Conservation (phyloP, 2,797 vertebrate species). For the Loris lydekkerianus region DNA sequence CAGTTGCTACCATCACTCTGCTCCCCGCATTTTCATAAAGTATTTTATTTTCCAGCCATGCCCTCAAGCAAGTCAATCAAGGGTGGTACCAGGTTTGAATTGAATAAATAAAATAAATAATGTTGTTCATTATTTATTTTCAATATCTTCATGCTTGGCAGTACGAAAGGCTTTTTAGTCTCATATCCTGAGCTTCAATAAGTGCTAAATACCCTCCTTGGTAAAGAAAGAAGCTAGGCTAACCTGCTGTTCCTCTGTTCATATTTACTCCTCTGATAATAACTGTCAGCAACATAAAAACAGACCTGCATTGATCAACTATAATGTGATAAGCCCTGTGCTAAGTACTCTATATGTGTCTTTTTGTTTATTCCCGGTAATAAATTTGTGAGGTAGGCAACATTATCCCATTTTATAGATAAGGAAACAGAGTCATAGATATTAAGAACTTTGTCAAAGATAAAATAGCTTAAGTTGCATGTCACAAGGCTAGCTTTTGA, state of each 20-base stretch:
- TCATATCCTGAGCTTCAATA: not conserved
- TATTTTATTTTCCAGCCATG: slow-evolving; percentile 57
- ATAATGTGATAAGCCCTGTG: not conserved
- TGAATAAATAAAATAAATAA: slow-evolving; percentile 69
- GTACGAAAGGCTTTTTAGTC: not conserved
- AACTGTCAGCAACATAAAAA: not conserved
- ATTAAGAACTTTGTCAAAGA: not conserved
- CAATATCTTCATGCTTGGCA: slow-evolving; percentile 42
- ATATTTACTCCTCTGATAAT: not conserved
- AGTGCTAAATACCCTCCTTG: not conserved
- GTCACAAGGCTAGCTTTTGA: not conserved
- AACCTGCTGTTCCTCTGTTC: not conserved
- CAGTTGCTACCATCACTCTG: not conserved
- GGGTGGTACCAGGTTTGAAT: slow-evolving; percentile 36
- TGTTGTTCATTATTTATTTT: not conserved
- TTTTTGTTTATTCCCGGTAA: not conserved
- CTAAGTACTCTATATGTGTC: not conserved
- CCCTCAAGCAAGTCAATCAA: slow-evolving; percentile 41
- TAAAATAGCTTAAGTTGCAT: not conserved
- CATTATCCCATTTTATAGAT: not conserved
- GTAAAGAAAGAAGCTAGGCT: not conserved
- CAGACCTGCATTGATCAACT: not conserved
- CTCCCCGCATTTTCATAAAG: slow-evolving; percentile 58
- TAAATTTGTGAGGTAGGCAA: not conserved
- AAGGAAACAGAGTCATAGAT: slow-evolving; percentile 19